Base-by-base conservation (phyloP, 2,888 invertebrate species). In the Trimorus sp. region DNA sequence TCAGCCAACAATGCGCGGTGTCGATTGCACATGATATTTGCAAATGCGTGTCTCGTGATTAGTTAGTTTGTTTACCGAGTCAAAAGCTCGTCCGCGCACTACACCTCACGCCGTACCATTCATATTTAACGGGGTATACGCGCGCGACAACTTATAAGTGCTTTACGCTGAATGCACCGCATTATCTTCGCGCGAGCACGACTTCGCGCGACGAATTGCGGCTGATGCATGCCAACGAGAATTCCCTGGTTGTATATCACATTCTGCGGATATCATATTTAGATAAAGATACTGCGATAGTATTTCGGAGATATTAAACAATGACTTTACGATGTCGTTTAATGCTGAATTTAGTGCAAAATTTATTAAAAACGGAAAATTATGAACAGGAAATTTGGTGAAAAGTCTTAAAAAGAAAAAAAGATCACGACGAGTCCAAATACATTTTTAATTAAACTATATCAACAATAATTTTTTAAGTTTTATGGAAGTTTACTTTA, bases 151-250 rank as follows among this genome's bases (percentile, higher is more conserved):
- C 65, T 79, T 74, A 69, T 69, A 69, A 69, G 74, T 79, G 58
- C 53, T 74, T 69, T 68, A 69, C 42, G 56, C 40, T 70, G 75
- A 80, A 65, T 80, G 75, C 65, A 65, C 75, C 63, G 59, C 59
- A 75, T 75, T 80, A 80, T 80, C 79, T 80, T 38, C 53, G 51
- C 69, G 37, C 79, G 75, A 75, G 75, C 70, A 75, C 48, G 59
- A 75, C 49, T 75, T 59, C 42, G 51, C 62, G 45, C 58, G 63
- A 69, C 69, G 59, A 79, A 74, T 74, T 74, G 74, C 69, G 26
- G 26, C 26, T 26, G 26, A 26, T 26, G 26, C 26, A 26, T 26
- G 26, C 26, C 26, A 26, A 26, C 26, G 26, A 26, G 26, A 26
- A 26, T 26, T 26, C 26, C 26, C 26, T 26, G 26, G 26, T 26